Evolutionary conservation across 2,797 vertebrate species (phyloP), one percentile per base, ranked within the genome.

Genomic region (Moxostoma hubbsi): DNA sequence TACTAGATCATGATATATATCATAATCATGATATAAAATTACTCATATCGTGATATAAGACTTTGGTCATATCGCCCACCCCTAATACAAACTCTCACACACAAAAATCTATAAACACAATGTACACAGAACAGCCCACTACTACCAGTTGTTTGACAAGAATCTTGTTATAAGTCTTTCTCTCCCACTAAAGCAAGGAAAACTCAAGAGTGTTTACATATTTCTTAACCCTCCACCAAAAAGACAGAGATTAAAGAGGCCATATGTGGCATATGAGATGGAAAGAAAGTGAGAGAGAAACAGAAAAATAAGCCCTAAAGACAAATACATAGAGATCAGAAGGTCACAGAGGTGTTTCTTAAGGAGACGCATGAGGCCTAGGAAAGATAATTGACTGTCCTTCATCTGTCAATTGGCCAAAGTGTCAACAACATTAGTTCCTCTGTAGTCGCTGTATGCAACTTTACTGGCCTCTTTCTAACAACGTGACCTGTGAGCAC

Each of bases 381-480:
- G 45, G 18, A 12, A 64, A 45, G 46, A 70, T 36, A 59, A 65
- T 61, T 10, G 51, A 49, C 18, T 7, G 63, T 75, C 67, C 64
- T 74, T 71, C 53, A 72, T 83, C 74, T 47, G 70, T 49, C 63
- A 16, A 43, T 9, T 36, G 1, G 15, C 13, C 1, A 47, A 45
- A 50, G 5, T 69, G 68, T 69, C 84, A 85, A 77, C 79, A 79
- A 76, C 16, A 9, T 5, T 11, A 10, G 71, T 75, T 79, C 49
- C 65, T 72, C 16, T 77, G 6, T 72, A 84, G 73, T 5, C 5
- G 58, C 49, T 68, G 9, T 55, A 80, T 50, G 55, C 57, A 46
- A 81, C 57, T 73, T n/a, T 66, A 46, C 7, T 55, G 61, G 66
- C 68, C 13, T 74, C 84, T 79, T 84, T 84, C 66, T 61, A 78